Evolutionary conservation across 2,113 vertebrate species (phyloP), one percentile per base, ranked within the genome.

Genomic region (Pelobates fuscus): DNA sequence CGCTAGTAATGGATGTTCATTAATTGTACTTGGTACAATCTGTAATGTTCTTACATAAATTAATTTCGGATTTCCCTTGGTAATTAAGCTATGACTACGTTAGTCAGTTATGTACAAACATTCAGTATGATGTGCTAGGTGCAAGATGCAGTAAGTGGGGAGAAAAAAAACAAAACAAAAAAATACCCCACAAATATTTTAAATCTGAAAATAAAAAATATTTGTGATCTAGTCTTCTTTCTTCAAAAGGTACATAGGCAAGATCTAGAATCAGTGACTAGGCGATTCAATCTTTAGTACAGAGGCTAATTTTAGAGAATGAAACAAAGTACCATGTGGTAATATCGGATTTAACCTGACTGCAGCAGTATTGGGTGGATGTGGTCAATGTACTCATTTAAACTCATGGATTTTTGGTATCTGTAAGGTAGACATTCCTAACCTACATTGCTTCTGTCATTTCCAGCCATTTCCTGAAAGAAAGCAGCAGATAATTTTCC

Each of bases 321-420:
- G 2, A 23, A 41, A 12, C 12, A n/a, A 46, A 58, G 52, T 58
- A 64, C 14, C 12, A 23, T 63, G 3, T 25, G 29, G 29, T 21
- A 17, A 20, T 8, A 37, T 32, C 2, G n/a, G 11, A 32, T 29
- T 32, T 63, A 5, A 30, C 18, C 8, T 10, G 29, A n/a, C n/a
- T n/a, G 60, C 60, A 30, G 10, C 2, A 54, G 23, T 23, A 46
- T 21, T n/a, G 46, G 44, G 21, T 20, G 17, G 27, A 18, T 58
- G 44, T 37, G 8, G 27, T 46, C 21, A 18, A 10, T 18, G 46
- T 49, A 65, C 58, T 26, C 18, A 24, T 63, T 44, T 46, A 20
- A 18, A 25, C 21, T 11, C 32, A 49, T 20, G 29, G 32, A 6
- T 74, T 75, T 75, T 75, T 75, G 32, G 63, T 67, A 67, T 60